Evolutionary conservation across 2,797 vertebrate species (phyloP).

Genomic region (Anisognathus igniventris): DNA sequence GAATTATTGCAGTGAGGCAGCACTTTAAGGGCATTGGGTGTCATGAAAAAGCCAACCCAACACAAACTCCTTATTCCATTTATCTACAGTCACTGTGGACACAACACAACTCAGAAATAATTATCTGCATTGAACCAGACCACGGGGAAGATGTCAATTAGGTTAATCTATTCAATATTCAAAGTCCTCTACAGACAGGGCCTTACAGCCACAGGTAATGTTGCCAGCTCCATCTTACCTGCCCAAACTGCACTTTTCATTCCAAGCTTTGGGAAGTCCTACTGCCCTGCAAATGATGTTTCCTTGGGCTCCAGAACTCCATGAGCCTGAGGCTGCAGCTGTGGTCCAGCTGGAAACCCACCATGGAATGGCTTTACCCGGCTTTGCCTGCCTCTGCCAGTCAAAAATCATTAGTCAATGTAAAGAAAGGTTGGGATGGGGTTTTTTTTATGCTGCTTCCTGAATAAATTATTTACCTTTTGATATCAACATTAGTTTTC

Average conservation of each 20-base stretch:
- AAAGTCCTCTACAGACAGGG: background rate
- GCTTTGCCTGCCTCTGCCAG: background rate
- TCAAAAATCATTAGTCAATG: background rate
- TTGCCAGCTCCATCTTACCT: background rate
- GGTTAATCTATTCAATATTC: background rate
- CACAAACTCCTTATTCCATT: background rate
- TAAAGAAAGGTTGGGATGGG: background rate
- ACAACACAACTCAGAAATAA: background rate
- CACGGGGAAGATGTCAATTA: rapidly evolving
- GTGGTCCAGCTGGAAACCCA: background rate
- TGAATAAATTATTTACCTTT: background rate
- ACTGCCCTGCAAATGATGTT: background rate
- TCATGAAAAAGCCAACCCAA: background rate
- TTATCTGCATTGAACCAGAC: background rate
- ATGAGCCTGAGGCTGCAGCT: rapidly evolving
- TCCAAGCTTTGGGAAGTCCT: background rate
- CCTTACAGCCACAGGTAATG: background rate
- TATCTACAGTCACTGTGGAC: background rate
- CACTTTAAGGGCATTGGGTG: background rate
- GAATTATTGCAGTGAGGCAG: background rate
- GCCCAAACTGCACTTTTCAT: background rate
- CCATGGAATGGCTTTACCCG: background rate
- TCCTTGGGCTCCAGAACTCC: background rate
- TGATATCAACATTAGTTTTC: background rate
- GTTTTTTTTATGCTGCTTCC: background rate